Conservation (phyloP, 2,797 vertebrate species). For the Anableps anableps region DNA sequence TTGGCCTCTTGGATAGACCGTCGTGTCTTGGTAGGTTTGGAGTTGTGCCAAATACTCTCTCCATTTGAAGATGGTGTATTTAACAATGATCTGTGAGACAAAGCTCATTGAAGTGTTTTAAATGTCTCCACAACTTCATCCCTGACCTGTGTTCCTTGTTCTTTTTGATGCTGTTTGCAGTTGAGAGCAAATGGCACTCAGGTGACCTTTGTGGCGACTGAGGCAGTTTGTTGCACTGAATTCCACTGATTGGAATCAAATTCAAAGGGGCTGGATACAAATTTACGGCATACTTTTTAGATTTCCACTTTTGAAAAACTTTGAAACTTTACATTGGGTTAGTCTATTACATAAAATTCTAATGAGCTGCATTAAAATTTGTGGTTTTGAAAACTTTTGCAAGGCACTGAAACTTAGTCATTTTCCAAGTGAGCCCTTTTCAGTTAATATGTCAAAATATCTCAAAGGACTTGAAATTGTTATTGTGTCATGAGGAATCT, state of each 20-base stretch:
- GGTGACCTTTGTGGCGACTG: not conserved
- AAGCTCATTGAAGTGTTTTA: too few relatives aligned
- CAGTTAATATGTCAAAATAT: not conserved
- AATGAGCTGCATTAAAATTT: not conserved
- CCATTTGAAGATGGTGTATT: not conserved
- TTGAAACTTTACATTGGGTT: not conserved
- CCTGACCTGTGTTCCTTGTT: not conserved
- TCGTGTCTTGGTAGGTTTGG: not conserved
- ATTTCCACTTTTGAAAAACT: not conserved
- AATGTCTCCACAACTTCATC: not conserved
- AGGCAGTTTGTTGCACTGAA: not conserved
- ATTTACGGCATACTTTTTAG: too few relatives aligned
- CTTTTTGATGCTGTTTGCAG: not conserved
- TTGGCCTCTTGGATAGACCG: not conserved
- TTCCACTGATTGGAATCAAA: not conserved
- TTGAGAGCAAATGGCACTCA: not conserved
- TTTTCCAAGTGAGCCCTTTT: not conserved
- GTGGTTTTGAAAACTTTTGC: not conserved
- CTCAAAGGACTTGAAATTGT: not conserved
- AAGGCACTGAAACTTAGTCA: not conserved
- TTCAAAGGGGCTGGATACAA: too few relatives aligned
- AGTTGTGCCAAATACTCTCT: not conserved
- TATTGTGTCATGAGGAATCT: not conserved
- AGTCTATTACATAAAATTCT: not conserved
- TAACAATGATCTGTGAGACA: not conserved